Evolutionary conservation across 2,113 vertebrate species (phyloP).

Genomic region (Mustelus asterias): DNA sequence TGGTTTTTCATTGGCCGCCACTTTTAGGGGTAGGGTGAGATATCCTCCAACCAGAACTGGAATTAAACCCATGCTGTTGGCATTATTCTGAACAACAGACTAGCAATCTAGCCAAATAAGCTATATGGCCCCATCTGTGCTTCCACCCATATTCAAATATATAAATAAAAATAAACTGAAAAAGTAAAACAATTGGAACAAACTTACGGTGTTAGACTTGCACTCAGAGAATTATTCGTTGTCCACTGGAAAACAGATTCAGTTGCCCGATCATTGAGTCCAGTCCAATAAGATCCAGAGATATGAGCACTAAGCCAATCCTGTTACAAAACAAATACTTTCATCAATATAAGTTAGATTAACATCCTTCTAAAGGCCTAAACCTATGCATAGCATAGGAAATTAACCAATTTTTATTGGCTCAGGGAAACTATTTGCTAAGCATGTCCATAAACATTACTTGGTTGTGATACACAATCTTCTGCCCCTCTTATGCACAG

Average conservation of each 20-base stretch:
- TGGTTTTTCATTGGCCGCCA: too few relatives aligned
- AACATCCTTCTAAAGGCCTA: not conserved
- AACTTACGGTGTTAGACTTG: not conserved
- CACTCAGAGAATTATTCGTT: not conserved
- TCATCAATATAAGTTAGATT: not conserved
- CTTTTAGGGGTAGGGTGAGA: too few relatives aligned
- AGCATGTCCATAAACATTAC: not conserved
- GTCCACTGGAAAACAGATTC: conserved; percentile 29
- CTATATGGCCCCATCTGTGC: not conserved
- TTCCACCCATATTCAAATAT: not conserved
- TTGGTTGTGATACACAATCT: not conserved
- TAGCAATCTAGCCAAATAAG: not conserved
- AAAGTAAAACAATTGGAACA: not conserved
- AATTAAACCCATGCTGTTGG: not conserved
- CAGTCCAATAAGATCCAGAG: not conserved
- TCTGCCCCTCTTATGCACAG: not conserved
- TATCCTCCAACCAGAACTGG: not conserved
- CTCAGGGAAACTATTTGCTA: not conserved
- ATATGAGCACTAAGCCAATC: not conserved
- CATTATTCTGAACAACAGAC: not conserved
- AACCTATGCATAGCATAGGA: not conserved
- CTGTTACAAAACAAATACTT: conserved; percentile 14
- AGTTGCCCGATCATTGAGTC: conserved; percentile 20
- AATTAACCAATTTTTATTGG: not conserved
- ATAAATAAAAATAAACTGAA: not conserved